These are phyloP conservation scores for Parelbella ahira DNA, from an alignment of 2,888 invertebrate species.

Conservation along the genomic window DNA sequence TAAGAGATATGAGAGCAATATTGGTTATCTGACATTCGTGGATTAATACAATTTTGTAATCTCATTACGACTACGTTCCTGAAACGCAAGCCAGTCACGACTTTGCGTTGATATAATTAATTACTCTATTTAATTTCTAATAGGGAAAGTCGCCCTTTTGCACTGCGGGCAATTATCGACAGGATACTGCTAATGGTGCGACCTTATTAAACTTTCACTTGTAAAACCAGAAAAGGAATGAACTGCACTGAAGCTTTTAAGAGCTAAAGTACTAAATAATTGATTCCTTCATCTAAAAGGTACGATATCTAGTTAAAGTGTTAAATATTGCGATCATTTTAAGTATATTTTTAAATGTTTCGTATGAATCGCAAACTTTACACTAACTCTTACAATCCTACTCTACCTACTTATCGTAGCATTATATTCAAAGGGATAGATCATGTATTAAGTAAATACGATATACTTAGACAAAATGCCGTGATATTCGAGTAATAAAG, in stretches of 20 bases:
- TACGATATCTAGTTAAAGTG: too few species aligned
- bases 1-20: too few species aligned
- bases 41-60: constrained; percentile 3
- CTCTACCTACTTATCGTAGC: too few species aligned
- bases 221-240: neutral
- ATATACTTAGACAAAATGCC: too few species aligned
- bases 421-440: too few species aligned
- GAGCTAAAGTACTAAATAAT: too few species aligned
- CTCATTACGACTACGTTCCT: constrained; percentile 6
- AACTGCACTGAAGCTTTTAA: neutral
- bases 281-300: neutral
- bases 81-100: constrained; percentile 13
- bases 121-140: constrained; percentile 16
- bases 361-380: too few species aligned
- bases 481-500: too few species aligned
- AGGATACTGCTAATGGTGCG: constrained; percentile 9
- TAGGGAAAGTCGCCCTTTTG: constrained; percentile 4
- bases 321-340: too few species aligned
- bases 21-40: neutral
- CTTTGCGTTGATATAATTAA: constrained; percentile 9
- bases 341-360: too few species aligned
- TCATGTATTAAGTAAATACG: too few species aligned
- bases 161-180: constrained; percentile 10
- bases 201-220: constrained; percentile 5
- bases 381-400: too few species aligned